Evolutionary conservation across 2,888 invertebrate genomes (phyloP).

Genomic region (Volucella inflata): DNA sequence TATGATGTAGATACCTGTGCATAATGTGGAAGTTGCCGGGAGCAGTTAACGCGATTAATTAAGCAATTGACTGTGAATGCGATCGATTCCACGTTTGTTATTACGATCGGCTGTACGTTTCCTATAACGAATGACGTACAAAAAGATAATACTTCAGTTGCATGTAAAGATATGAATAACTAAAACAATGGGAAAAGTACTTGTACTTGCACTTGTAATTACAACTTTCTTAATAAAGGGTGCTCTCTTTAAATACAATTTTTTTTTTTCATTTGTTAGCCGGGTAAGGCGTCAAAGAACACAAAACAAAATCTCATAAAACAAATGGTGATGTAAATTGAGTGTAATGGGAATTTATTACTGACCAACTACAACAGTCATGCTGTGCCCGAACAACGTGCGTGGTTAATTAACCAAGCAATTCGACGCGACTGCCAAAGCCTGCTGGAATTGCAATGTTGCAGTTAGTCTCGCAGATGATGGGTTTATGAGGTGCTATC

Average conservation of each 20-base stretch:
- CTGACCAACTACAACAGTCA: slow-evolving; percentile 43
- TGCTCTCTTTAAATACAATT: slow-evolving; percentile 5
- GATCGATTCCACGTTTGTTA: slow-evolving; percentile 56
- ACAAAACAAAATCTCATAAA: slow-evolving; percentile 44
- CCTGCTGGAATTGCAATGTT: slow-evolving; percentile 19
- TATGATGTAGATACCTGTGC: neutral
- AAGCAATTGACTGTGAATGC: slow-evolving; percentile 58
- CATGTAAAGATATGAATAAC: too few species aligned
- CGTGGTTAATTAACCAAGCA: slow-evolving; percentile 71
- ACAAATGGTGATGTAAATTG: slow-evolving; percentile 72
- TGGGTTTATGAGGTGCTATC: slow-evolving; percentile 74
- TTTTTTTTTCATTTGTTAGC: too few species aligned
- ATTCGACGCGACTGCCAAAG: neutral
- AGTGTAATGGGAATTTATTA: slow-evolving; percentile 69
- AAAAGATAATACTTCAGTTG: slow-evolving; percentile 47
- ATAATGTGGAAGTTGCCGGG: slow-evolving; percentile 16
- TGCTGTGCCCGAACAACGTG: slow-evolving; percentile 55
- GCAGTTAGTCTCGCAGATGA: slow-evolving; percentile 50
- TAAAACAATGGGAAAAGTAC: too few species aligned
- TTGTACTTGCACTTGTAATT: too few species aligned
- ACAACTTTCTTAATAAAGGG: slow-evolving; percentile 27
- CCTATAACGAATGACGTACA: slow-evolving; percentile 57
- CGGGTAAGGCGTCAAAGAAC: slow-evolving; percentile 5
- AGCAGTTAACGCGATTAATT: slow-evolving; percentile 53
- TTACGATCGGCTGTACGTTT: slow-evolving; percentile 51